A percentile compares a stretch with the other conserved stretches of the same genome.
Conservation (phyloP, 2,797 vertebrate species). For the Crax fasciolata region DNA sequence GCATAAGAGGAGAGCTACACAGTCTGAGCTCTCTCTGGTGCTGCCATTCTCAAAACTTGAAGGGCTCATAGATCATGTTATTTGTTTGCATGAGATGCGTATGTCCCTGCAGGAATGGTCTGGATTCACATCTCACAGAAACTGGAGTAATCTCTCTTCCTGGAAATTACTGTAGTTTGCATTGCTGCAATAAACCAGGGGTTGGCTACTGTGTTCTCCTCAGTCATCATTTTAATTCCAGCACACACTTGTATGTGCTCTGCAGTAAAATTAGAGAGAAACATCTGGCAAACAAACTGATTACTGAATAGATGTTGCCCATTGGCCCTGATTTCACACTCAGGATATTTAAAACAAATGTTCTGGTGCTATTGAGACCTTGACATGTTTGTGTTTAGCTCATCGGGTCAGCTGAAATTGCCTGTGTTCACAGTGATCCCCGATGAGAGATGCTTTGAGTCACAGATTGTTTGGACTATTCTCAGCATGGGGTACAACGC, state of each 20-base stretch:
- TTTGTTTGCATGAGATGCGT: not conserved
- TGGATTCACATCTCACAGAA: not conserved
- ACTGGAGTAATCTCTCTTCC: not conserved
- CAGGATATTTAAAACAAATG: constrained; percentile 69
- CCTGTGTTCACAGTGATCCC: constrained; percentile 55
- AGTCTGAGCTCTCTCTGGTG: not conserved
- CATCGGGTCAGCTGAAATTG: constrained; percentile 53
- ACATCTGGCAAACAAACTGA: constrained; percentile 39
- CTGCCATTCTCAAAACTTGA: not conserved
- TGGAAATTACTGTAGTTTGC: not conserved
- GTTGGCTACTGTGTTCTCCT: constrained; percentile 19
- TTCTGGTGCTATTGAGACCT: constrained; percentile 60
- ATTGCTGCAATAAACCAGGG: not conserved
- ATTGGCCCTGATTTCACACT: constrained; percentile 52
- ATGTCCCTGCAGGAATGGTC: not conserved
- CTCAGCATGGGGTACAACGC: constrained; percentile 74
- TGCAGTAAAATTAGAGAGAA: constrained; percentile 50
- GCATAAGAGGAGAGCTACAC: not conserved
- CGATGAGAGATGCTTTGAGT: constrained; percentile 74
- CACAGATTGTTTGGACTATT: constrained; percentile 77
- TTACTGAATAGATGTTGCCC: constrained; percentile 30
- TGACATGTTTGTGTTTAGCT: constrained; percentile 68
- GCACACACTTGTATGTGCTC: not conserved
- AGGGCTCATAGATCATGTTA: not conserved
- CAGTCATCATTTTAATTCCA: constrained; percentile 25